Conservation (phyloP, 2,797 vertebrate genomes). For the Podargus strigoides region DNA sequence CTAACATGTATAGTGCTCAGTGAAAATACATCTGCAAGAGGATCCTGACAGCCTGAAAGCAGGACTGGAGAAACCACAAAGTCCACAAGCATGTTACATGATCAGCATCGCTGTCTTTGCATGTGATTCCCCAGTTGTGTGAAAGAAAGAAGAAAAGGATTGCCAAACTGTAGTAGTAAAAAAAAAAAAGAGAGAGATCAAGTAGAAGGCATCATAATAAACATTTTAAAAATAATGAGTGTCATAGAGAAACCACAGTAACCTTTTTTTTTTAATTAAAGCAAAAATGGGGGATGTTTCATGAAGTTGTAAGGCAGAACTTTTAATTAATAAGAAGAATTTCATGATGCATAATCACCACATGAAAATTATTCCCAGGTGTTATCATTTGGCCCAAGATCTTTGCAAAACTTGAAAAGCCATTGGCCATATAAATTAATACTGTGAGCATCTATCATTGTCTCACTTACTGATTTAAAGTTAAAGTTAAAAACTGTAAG, state of each 20-base stretch:
- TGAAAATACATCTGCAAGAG: neutral
- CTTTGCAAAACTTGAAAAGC: neutral
- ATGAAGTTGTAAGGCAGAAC: neutral
- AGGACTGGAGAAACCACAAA: conserved; percentile 12
- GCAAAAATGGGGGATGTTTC: neutral
- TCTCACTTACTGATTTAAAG: neutral
- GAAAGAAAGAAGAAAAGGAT: neutral
- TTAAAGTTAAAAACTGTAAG: neutral
- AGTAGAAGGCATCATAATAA: neutral
- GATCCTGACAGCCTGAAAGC: neutral
- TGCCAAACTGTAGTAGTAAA: neutral
- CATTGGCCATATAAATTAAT: neutral
- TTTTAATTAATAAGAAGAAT: neutral
- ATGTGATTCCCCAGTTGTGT: neutral
- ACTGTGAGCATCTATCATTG: neutral
- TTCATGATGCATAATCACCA: neutral
- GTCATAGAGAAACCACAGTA: neutral
- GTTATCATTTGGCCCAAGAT: neutral
- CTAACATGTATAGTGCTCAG: neutral
- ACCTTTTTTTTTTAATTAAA: neutral
- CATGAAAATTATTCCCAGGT: neutral
- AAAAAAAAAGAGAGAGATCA: neutral
- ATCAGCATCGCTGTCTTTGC: neutral
- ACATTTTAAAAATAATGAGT: neutral
- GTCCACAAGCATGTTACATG: neutral